These are phyloP conservation scores for Sebastiscus albofasciatus DNA, from an alignment of 2,797 vertebrate species.

Conservation along the genomic window DNA sequence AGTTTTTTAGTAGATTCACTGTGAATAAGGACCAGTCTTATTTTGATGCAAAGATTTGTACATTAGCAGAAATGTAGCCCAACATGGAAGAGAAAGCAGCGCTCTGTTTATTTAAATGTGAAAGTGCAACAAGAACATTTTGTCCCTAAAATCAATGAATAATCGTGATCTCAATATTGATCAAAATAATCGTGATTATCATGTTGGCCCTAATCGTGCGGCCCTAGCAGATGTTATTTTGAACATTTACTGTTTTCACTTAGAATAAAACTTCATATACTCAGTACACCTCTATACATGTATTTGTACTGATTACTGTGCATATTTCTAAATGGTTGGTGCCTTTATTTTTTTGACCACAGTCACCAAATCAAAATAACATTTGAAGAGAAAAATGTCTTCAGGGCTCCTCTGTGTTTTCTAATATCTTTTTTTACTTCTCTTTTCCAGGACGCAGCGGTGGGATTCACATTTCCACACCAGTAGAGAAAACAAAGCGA, in stretches of 20 bases:
- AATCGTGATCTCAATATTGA: no score
- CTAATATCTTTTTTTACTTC: neutral
- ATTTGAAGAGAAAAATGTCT: neutral
- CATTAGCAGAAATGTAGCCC: no score
- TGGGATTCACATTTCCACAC: neutral
- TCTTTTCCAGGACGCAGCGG: constrained; percentile 22
- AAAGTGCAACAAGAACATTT: no score
- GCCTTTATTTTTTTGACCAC: neutral
- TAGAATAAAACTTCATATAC: neutral
- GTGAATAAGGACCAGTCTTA: no score
- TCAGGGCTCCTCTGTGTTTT: neutral
- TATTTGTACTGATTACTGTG: neutral
- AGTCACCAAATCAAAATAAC: neutral
- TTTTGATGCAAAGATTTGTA: no score
- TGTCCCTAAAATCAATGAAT: no score
- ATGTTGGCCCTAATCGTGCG: no score
- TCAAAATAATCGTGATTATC: no score
- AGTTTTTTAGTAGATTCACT: no score
- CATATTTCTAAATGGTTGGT: neutral
- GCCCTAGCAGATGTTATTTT: neutral
- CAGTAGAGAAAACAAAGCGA: neutral
- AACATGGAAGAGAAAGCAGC: no score
- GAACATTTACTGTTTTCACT: neutral
- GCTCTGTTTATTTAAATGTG: no score
- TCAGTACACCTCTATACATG: neutral